phyloP scores from a whole-genome alignment of 2,888 invertebrate genomes.

The Stegophylla sp. region DNA sequence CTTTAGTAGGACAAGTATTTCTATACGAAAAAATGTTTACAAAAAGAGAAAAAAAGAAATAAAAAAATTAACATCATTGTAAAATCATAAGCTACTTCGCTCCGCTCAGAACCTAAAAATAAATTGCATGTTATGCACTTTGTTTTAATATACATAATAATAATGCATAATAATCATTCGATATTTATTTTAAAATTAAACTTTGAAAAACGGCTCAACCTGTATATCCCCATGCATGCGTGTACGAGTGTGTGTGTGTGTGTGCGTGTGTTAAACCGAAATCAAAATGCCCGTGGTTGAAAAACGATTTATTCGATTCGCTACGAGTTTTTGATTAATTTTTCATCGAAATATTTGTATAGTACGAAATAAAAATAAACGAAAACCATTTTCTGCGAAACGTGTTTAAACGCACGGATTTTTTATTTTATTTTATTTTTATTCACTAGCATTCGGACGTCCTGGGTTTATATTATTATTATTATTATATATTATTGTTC shows the following conservation, averaged over 20 bases:
- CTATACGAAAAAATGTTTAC: no score
- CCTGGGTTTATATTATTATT: no score
- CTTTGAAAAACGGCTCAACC: neutral
- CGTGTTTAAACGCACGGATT: constrained; percentile 3
- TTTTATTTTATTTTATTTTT: no score
- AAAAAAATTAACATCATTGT: no score
- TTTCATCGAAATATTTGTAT: constrained; percentile 32
- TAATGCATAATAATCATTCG: no score
- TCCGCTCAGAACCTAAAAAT: no score
- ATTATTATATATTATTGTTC: neutral
- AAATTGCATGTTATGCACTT: no score
- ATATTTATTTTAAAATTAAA: no score
- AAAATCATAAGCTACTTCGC: no score
- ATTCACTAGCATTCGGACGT: neutral
- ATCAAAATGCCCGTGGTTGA: constrained; percentile 38
- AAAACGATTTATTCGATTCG: neutral
- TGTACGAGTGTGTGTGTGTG: neutral
- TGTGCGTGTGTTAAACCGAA: neutral
- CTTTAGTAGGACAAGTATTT: no score
- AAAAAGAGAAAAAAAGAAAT: no score
- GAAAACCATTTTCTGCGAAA: constrained; percentile 3
- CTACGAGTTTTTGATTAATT: constrained; percentile 37
- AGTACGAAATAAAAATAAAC: constrained; percentile 38
- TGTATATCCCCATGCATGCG: neutral
- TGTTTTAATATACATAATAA: no score